Evolutionary conservation across 2,113 vertebrate genomes (phyloP), one percentile per base, ranked within the genome.

Genomic region (Grammomys surdaster): DNA sequence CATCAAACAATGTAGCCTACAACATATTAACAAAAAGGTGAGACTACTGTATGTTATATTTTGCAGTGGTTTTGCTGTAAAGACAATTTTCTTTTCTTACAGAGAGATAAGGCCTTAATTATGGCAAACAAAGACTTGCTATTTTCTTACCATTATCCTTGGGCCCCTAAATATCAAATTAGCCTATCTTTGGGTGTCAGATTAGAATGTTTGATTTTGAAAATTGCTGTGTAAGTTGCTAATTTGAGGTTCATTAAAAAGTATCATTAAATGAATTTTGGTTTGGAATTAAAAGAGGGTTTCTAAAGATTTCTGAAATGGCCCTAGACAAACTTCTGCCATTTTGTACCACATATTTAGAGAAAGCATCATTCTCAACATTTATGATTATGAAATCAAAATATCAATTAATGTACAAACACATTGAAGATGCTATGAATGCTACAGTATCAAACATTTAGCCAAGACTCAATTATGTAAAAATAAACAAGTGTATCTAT

Each of bases 371-470:
- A 12, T 75, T 58, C 51, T 89, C 69, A 89, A n/a, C 69, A 75
- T 43, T 73, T 56, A 58, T 58, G 48, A 58, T 75, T 88, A 58
- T 58, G 72, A 89, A 58, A 89, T 56, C 87, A 75, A 72, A 88
- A 72, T 58, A 89, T 73, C 87, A 75, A 43, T 89, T 73, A 89
- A 89, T n/a, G 22, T 56, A 73, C 24, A 43, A 58, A 82, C 73
- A 89, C n/a, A 89, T 43, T 73, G 69, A 89, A 43, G 24, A 75
- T 58, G 22, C 36, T 75, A 20, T 75, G n/a, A 8, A 60, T 75
- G 51, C 7, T 89, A 73, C 51, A 73, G 51, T 58, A 75, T 73
- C 69, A 89, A 89, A 89, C 69, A 73, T 89, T 89, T 89, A 89
- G 48, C 87, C 70, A 89, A 89, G 69, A 51, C 58, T 58, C 48